Evolutionary conservation across 2,797 vertebrate species (phyloP).

Genomic region (Hoplostethus mediterraneus): DNA sequence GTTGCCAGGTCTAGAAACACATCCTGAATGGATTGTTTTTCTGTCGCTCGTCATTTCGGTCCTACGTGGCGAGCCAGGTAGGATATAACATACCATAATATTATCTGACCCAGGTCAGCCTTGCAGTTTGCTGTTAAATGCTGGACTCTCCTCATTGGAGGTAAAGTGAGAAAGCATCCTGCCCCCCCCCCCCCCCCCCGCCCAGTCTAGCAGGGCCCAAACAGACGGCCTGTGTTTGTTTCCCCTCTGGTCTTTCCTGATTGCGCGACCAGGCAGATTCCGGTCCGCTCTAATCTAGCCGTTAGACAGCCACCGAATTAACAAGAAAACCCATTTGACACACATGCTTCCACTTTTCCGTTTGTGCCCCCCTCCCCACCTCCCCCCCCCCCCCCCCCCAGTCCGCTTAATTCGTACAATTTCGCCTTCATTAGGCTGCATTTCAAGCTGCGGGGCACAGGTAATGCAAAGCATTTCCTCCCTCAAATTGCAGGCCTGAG

Average conservation of each 20-base stretch:
- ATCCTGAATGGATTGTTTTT: background rate
- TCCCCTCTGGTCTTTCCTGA: conserved; percentile 79
- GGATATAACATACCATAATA: conserved; percentile 68
- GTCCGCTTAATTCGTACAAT: conserved; percentile 79
- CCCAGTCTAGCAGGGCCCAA: conserved; percentile 52
- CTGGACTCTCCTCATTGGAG: conserved; percentile 55
- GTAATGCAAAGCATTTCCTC: conserved; percentile 84
- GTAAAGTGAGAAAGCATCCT: conserved; percentile 14
- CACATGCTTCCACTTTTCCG: conserved; percentile 87
- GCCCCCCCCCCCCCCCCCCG: background rate
- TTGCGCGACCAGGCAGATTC: conserved; percentile 72
- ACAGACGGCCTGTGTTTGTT: conserved; percentile 68
- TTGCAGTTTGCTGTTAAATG: conserved; percentile 61
- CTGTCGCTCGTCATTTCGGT: conserved; percentile 18
- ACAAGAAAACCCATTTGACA: conserved; percentile 74
- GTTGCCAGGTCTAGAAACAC: background rate
- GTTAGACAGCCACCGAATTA: conserved; percentile 70
- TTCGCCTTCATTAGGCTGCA: conserved; percentile 83
- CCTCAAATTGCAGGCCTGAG: conserved; percentile 78
- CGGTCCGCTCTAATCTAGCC: conserved; percentile 73
- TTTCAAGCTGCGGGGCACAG: conserved; percentile 81
- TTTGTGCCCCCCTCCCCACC: conserved; percentile 65
- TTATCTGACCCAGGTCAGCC: conserved; percentile 62
- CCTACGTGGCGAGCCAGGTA: conserved; percentile 36
- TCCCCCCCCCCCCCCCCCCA: conserved; percentile 5